Conservation (phyloP, 2,113 vertebrate genomes). For the Puma concolor region DNA sequence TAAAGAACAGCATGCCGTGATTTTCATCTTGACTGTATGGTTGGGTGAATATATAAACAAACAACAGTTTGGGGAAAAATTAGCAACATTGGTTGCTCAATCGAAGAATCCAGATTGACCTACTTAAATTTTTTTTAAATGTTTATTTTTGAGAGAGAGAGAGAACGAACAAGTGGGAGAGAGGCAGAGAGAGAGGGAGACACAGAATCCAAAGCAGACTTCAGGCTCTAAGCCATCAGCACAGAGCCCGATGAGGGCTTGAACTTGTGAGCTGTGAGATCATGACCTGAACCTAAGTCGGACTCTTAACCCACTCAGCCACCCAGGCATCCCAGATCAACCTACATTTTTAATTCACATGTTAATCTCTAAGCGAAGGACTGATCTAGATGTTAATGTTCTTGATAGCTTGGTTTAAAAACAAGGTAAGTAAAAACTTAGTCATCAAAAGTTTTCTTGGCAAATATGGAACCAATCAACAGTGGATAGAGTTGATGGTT, state of each 20-base stretch:
- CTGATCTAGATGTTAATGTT: neutral
- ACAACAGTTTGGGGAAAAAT: neutral
- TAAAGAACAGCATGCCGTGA: neutral
- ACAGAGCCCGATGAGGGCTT: too few species aligned
- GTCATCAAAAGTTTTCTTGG: neutral
- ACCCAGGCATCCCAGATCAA: neutral
- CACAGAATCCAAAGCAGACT: too few species aligned
- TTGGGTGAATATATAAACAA: constrained; percentile 1
- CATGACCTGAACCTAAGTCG: too few species aligned
- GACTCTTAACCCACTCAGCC: too few species aligned
- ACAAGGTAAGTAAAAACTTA: neutral
- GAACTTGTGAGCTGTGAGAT: too few species aligned
- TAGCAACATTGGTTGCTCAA: neutral
- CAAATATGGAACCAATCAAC: neutral
- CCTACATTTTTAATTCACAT: neutral
- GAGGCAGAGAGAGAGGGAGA: too few species aligned
- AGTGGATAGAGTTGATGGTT: neutral
- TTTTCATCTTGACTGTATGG: neutral
- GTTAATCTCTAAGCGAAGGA: neutral
- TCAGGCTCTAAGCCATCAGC: too few species aligned
- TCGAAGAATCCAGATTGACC: neutral
- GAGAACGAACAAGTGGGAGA: too few species aligned
- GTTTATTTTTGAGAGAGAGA: too few species aligned
- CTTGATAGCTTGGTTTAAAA: constrained; percentile 1
- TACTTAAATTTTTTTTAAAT: neutral